Conservation (phyloP, 2,113 vertebrate genomes). For the Cairina moschata region DNA sequence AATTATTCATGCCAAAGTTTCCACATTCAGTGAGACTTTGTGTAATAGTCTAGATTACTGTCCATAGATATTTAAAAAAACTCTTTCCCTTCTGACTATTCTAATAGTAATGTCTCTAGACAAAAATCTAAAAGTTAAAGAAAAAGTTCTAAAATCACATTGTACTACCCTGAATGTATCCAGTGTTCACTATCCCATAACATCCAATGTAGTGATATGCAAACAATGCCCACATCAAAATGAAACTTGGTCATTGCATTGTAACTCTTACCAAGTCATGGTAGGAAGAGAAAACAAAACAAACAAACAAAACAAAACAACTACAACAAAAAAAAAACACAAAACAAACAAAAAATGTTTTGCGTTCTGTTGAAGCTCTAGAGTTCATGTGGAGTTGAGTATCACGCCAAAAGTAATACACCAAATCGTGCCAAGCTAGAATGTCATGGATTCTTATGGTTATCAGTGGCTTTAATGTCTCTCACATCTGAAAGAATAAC, state of each 20-base stretch:
- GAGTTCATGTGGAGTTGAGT: not conserved
- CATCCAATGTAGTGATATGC: not conserved
- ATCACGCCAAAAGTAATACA: not conserved
- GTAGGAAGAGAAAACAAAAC: not conserved
- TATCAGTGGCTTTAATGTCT: not conserved
- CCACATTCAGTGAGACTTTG: not conserved
- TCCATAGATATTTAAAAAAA: not conserved
- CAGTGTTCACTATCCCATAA: not conserved
- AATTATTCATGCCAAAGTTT: not conserved
- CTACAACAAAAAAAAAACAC: too few relatives aligned
- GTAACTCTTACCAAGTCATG: not conserved
- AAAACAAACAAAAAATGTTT: not conserved
- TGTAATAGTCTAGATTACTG: not conserved
- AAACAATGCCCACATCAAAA: not conserved
- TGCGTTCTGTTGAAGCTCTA: not conserved
- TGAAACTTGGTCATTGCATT: not conserved
- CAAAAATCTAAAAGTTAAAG: not conserved
- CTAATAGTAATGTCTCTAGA: not conserved
- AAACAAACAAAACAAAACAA: not conserved
- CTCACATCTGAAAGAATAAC: not conserved
- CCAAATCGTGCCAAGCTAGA: not conserved
- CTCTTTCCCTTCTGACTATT: not conserved
- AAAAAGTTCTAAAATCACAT: not conserved
- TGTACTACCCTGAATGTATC: not conserved
- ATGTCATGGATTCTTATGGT: not conserved